Conservation (phyloP, 2,888 invertebrate genomes). For the Ectropis crepuscularia region DNA sequence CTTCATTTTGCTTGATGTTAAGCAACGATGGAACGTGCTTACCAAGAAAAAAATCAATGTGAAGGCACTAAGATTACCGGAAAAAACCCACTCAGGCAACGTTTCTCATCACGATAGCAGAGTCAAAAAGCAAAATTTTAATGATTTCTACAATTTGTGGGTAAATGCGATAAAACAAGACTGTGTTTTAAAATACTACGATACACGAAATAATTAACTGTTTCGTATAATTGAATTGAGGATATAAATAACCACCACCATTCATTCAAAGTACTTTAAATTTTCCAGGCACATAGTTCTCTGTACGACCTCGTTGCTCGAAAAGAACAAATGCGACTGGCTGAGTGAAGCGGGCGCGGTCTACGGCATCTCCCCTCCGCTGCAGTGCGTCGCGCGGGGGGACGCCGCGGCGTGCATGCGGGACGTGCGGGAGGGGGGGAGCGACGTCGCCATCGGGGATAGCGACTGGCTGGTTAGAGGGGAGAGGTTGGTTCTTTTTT, state of each 20-base stretch:
- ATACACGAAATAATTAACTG: background rate
- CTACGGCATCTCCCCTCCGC: conserved; percentile 90
- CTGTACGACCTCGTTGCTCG: conserved; percentile 89
- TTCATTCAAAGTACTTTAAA: too few species aligned
- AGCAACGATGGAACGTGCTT: too few species aligned
- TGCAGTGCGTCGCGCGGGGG: conserved; percentile 89
- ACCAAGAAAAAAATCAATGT: too few species aligned
- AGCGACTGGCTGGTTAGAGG: conserved; percentile 90
- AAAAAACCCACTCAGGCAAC: too few species aligned
- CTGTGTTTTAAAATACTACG: too few species aligned
- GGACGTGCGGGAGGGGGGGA: conserved; percentile 85
- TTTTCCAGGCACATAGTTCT: conserved; percentile 79
- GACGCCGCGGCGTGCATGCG: conserved; percentile 88
- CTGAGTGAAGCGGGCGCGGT: conserved; percentile 89
- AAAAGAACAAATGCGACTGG: conserved; percentile 92
- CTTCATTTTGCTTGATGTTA: too few species aligned
- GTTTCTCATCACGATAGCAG: too few species aligned
- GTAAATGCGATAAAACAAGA: background rate
- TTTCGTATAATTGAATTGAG: too few species aligned
- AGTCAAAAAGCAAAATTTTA: too few species aligned
- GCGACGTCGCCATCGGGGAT: conserved; percentile 89
- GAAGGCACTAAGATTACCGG: too few species aligned
- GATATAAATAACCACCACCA: too few species aligned
- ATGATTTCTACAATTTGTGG: background rate
- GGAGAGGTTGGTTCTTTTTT: conserved; percentile 77